Conservation (phyloP, 2,797 vertebrate genomes). For the Denticeps clupeoides region DNA sequence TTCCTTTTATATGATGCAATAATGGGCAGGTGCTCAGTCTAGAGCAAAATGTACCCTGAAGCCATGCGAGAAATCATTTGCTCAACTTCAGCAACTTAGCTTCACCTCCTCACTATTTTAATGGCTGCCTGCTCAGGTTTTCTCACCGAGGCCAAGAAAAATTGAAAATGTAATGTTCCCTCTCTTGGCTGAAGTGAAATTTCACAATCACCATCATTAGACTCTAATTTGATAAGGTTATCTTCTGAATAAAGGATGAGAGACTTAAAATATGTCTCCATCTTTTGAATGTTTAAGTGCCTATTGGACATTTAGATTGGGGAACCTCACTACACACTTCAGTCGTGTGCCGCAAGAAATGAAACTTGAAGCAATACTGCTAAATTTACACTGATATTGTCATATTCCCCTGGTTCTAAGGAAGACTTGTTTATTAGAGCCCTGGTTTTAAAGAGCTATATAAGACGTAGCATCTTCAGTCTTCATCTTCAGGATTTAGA, state of each 20-base stretch:
- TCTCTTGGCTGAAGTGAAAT: slow-evolving; percentile 3
- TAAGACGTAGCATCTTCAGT: too few relatives aligned
- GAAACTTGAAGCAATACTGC: too few relatives aligned
- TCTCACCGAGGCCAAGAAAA: slow-evolving; percentile 5
- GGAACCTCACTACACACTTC: too few relatives aligned
- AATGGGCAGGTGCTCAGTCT: background rate
- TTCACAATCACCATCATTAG: slow-evolving; percentile 2
- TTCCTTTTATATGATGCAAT: slow-evolving; percentile 2
- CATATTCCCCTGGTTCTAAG: too few relatives aligned
- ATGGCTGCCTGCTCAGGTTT: background rate
- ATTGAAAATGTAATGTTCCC: slow-evolving; percentile 8
- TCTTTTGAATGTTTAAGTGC: background rate
- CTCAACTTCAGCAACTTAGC: slow-evolving; percentile 8
- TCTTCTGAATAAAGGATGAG: background rate
- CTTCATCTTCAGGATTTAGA: too few relatives aligned
- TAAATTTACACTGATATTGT: too few relatives aligned
- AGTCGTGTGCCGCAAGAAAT: too few relatives aligned
- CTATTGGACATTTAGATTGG: too few relatives aligned
- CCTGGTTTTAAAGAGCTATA: too few relatives aligned
- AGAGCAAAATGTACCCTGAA: slow-evolving; percentile 1
- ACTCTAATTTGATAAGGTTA: slow-evolving; percentile 10
- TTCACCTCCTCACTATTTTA: slow-evolving; percentile 1
- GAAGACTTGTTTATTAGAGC: too few relatives aligned
- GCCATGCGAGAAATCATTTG: slow-evolving; percentile 2
- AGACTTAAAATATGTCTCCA: background rate